Percentiles rank a stretch among this genome's conserved stretches.
These are phyloP conservation scores for Canis aureus DNA, from an alignment of 2,113 vertebrate species.

Conservation along the genomic window DNA sequence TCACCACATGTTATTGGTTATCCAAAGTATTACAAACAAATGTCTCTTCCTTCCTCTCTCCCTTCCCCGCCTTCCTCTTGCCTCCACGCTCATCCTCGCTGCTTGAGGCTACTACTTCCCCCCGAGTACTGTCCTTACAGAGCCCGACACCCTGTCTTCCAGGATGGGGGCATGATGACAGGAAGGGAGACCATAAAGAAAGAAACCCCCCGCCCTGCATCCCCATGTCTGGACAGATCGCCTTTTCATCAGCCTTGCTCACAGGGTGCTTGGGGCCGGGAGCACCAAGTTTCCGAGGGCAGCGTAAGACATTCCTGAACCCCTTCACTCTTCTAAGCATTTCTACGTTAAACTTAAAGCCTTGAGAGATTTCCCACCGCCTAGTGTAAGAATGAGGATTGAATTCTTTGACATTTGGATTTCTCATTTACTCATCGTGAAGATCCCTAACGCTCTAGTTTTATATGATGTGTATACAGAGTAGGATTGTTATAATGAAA, in stretches of 20 bases:
- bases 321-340: conserved; percentile 51
- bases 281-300: neutral
- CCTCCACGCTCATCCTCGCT: conserved; percentile 28
- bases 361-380: conserved; percentile 56
- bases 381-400: conserved; percentile 46
- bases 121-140: neutral
- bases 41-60: conserved; percentile 55
- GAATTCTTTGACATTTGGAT: conserved; percentile 50
- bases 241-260: conserved; percentile 49
- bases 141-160: neutral
- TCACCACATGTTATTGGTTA: conserved; percentile 54
- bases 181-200: conserved; percentile 25
- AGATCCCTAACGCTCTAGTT: conserved; percentile 67
- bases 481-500: conserved; percentile 48
- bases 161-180: neutral
- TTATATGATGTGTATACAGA: conserved; percentile 68
- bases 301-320: neutral
- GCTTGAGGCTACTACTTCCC: conserved; percentile 8
- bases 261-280: neutral
- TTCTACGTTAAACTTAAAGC: conserved; percentile 57
- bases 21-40: conserved; percentile 65
- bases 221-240: neutral
- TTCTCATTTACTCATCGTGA: conserved; percentile 49
- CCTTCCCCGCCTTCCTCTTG: conserved; percentile 44
- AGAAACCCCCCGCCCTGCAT: neutral